phyloP scores from a whole-genome alignment of 2,113 vertebrate genomes.

The Cynoglossus semilaevis region DNA sequence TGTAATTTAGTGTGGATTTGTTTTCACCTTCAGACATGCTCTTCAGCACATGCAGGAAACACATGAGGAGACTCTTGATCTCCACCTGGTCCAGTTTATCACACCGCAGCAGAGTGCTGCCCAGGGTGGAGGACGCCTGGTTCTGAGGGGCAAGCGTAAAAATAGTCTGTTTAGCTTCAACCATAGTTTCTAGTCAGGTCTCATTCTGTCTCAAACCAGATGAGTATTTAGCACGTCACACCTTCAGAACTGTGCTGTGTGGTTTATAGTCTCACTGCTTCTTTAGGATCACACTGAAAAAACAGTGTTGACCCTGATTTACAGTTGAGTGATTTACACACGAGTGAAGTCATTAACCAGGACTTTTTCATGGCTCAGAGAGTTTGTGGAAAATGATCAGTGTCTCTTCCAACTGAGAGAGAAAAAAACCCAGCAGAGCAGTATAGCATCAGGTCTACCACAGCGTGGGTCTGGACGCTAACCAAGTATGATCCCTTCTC shows the following conservation, averaged over 20 bases:
- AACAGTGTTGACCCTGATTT: neutral
- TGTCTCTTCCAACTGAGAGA: conserved; percentile 21
- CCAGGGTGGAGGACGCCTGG: conserved; percentile 80
- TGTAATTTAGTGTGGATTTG: neutral
- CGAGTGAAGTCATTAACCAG: conserved; percentile 25
- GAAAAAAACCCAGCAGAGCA: conserved; percentile 5
- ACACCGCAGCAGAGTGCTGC: conserved; percentile 86
- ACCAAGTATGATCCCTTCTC: conserved; percentile 50
- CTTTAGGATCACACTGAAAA: neutral
- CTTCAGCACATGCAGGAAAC: conserved; percentile 94
- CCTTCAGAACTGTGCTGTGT: neutral
- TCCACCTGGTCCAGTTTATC: conserved; percentile 96
- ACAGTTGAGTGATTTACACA: neutral
- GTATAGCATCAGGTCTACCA: conserved; percentile 47
- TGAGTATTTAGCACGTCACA: too few species aligned
- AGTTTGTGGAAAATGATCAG: conserved; percentile 21
- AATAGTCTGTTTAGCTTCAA: neutral
- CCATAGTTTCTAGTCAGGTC: neutral
- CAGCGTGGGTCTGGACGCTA: conserved; percentile 43
- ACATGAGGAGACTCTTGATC: conserved; percentile 96
- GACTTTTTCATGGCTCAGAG: conserved; percentile 6
- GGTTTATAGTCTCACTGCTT: neutral
- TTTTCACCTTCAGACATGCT: conserved; percentile 96
- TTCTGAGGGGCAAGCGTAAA: conserved; percentile 68
- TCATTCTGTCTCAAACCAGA: neutral